Percentiles rank a stretch among this genome's conserved stretches.
Evolutionary conservation across 2,888 invertebrate genomes (phyloP).

Genomic region (Lasioglossum marginatum): DNA sequence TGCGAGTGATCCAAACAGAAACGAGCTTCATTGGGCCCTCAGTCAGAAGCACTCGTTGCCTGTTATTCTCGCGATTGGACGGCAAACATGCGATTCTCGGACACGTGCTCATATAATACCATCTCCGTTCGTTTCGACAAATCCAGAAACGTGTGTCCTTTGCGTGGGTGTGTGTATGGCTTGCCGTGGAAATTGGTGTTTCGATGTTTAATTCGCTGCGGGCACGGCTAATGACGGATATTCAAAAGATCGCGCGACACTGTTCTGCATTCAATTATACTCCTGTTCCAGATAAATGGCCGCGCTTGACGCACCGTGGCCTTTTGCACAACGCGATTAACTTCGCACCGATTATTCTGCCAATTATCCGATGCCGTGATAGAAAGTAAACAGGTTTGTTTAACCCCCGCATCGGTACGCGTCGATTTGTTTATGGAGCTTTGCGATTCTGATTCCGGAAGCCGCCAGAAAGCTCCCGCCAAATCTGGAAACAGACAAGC

Average conservation of each 20-base stretch:
- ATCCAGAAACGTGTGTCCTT: constrained; percentile 27
- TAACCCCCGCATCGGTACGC: not conserved
- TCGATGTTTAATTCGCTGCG: constrained; percentile 55
- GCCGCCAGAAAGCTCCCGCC: not conserved
- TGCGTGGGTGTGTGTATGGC: not conserved
- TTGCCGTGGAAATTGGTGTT: constrained; percentile 48
- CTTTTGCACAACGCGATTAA: not conserved
- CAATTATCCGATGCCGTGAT: not conserved
- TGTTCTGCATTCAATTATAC: constrained; percentile 56
- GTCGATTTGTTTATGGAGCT: not conserved
- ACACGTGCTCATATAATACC: constrained; percentile 48
- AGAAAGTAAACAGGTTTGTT: not conserved
- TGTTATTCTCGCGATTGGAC: constrained; percentile 53
- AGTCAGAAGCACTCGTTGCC: constrained; percentile 51
- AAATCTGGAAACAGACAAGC: not conserved
- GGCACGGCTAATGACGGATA: constrained; percentile 56
- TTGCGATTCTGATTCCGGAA: not conserved
- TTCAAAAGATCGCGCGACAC: constrained; percentile 54
- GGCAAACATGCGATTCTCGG: constrained; percentile 48
- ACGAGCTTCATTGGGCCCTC: constrained; percentile 51
- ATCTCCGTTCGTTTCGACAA: constrained; percentile 28
- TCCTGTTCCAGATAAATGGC: constrained; percentile 9
- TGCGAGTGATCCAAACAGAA: constrained; percentile 51
- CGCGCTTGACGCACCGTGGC: not conserved
- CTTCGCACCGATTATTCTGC: not conserved